These are phyloP conservation scores for Drosophila suzukii DNA, from an alignment of 1,140 invertebrate genomes.

Conservation along the genomic window DNA sequence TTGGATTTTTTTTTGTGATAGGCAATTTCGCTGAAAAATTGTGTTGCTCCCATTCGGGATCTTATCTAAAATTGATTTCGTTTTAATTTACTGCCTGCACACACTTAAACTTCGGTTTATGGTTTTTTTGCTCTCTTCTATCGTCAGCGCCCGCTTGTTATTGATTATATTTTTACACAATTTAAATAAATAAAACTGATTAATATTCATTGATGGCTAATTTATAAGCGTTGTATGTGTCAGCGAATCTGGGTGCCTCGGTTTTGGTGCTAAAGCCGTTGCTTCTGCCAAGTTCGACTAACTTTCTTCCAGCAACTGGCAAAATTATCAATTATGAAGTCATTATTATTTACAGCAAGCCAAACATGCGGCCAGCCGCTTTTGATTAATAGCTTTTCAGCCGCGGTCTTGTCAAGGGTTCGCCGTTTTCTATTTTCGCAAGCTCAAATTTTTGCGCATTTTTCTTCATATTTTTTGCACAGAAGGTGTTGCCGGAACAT, in stretches of 20 bases:
- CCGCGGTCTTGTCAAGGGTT: conserved; percentile 63
- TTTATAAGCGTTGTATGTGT: conserved; percentile 50
- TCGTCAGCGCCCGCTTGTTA: conserved; percentile 33
- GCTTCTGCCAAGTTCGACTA: conserved; percentile 33
- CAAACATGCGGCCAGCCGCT: conserved; percentile 45
- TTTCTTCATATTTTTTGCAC: conserved; percentile 66
- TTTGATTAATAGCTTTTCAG: conserved; percentile 78
- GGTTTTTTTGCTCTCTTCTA: conserved; percentile 16
- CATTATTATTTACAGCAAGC: conserved; percentile 78
- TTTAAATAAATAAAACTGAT: conserved; percentile 70
- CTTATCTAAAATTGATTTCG: conserved; percentile 58
- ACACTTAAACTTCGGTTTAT: conserved; percentile 26
- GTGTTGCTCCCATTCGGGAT: conserved; percentile 41
- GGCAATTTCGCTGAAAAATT: conserved; percentile 43
- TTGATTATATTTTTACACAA: conserved; percentile 58
- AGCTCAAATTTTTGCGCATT: conserved; percentile 64
- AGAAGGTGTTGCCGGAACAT: conserved; percentile 82
- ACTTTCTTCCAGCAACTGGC: conserved; percentile 55
- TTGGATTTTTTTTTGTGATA: conserved; percentile 28
- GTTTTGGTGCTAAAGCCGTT: conserved; percentile 9
- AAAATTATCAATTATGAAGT: conserved; percentile 81
- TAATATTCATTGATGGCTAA: conserved; percentile 69
- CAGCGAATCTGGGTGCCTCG: conserved; percentile 12
- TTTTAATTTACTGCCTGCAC: conserved; percentile 46
- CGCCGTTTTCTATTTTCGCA: conserved; percentile 78